Conservation (phyloP, 2,113 vertebrate genomes). For the Chinchilla lanigera region DNA sequence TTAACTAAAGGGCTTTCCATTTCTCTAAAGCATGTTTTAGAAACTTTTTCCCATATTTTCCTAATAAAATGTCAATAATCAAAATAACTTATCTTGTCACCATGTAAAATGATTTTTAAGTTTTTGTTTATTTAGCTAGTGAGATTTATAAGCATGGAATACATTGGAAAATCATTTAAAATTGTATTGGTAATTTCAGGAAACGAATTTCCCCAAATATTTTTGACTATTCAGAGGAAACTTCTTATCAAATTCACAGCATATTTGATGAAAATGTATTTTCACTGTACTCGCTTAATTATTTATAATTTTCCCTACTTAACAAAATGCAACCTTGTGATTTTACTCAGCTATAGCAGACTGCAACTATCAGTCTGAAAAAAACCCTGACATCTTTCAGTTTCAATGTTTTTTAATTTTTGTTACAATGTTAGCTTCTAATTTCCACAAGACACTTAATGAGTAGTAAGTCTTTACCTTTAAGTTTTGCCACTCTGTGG, state of each 20-base stretch:
- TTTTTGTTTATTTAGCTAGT: background rate
- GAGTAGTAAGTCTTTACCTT: background rate
- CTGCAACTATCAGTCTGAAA: background rate
- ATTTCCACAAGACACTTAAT: background rate
- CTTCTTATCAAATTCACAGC: background rate
- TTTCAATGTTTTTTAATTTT: background rate
- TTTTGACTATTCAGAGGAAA: background rate
- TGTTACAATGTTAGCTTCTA: background rate
- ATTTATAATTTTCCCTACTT: background rate
- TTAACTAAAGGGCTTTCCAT: background rate
- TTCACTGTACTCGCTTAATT: constrained; percentile 12
- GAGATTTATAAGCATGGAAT: background rate
- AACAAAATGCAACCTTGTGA: background rate
- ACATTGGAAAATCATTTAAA: constrained; percentile 22
- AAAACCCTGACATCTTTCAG: background rate
- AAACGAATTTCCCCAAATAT: background rate
- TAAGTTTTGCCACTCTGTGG: background rate
- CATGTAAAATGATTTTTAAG: background rate
- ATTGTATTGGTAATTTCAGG: background rate
- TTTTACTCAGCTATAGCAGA: background rate
- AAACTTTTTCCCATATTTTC: background rate
- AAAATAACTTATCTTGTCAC: background rate
- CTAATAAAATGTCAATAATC: background rate
- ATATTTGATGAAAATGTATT: background rate
- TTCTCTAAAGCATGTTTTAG: background rate